Percentiles rank a stretch among this genome's conserved stretches.
Conservation (phyloP, 2,113 vertebrate genomes). For the Caranx melampygus region DNA sequence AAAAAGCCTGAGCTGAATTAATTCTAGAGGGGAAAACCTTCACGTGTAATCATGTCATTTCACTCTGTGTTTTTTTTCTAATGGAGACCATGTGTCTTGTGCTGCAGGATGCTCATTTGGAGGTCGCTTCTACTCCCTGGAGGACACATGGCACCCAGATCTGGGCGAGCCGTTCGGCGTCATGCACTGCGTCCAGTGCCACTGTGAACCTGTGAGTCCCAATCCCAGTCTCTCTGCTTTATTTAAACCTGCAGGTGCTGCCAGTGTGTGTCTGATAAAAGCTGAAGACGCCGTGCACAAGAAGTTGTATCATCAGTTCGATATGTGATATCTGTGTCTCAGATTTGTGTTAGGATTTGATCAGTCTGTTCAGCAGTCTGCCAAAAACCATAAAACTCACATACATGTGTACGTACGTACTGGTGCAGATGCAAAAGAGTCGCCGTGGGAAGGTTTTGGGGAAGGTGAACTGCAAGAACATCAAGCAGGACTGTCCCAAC, state of each 20-base stretch:
- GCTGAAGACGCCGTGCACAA: too few relatives aligned
- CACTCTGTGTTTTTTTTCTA: neutral
- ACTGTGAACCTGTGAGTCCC: constrained; percentile 90
- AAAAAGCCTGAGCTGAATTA: neutral
- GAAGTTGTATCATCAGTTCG: too few relatives aligned
- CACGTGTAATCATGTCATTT: neutral
- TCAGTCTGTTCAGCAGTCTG: too few relatives aligned
- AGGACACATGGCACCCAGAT: constrained; percentile 96
- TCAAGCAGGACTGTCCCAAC: constrained; percentile 92
- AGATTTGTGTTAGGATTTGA: too few relatives aligned
- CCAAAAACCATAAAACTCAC: too few relatives aligned
- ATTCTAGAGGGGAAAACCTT: neutral
- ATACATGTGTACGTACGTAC: neutral
- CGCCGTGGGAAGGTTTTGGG: constrained; percentile 83
- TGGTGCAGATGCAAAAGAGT: constrained; percentile 80
- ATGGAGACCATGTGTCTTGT: constrained; percentile 23
- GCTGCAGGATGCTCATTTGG: constrained; percentile 92
- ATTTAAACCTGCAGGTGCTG: too few relatives aligned
- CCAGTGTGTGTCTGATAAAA: too few relatives aligned
- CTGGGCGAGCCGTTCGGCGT: constrained; percentile 95
- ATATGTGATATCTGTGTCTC: too few relatives aligned
- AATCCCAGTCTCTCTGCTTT: neutral
- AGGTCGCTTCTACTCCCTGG: constrained; percentile 90
- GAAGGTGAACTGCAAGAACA: constrained; percentile 91
- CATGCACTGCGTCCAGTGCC: constrained; percentile 94